Conservation (phyloP, 2,888 invertebrate genomes). For the Horisme vitalbata region DNA sequence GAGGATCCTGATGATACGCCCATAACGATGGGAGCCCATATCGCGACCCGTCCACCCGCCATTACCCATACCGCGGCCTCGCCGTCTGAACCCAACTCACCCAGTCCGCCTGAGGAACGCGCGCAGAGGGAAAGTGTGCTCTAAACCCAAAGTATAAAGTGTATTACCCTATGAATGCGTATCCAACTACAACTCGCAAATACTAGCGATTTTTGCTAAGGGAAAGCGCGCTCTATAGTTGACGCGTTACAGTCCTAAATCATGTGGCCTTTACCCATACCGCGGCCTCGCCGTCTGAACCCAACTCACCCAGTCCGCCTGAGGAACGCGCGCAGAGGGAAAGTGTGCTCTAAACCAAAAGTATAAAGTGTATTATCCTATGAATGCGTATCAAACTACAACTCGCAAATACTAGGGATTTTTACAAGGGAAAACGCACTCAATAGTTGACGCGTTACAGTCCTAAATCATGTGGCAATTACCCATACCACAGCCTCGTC, state of each 20-base stretch:
- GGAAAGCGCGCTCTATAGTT: background rate
- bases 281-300: conserved; percentile 86
- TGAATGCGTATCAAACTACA: too few species aligned
- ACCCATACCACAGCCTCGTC: conserved; percentile 90
- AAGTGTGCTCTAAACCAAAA: background rate
- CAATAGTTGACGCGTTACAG: too few species aligned
- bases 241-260: background rate
- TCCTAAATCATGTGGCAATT: conserved; percentile 90
- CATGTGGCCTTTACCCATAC: conserved; percentile 87
- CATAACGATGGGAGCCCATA: conserved; percentile 84
- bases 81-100: conserved; percentile 78
- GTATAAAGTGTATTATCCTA: background rate
- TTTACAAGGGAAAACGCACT: too few species aligned
- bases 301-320: conserved; percentile 43
- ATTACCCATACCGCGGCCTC: conserved; percentile 91
- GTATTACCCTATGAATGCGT: background rate
- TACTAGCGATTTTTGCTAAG: too few species aligned
- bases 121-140: conserved; percentile 90
- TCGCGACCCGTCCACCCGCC: conserved; percentile 82
- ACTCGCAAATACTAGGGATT: too few species aligned
- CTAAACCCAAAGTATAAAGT: conserved; percentile 53
- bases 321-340: background rate
- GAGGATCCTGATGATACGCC: conserved; percentile 88
- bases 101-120: conserved; percentile 44
- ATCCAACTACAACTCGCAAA: background rate